Evolutionary conservation across 2,888 invertebrate genomes (phyloP).

Genomic region (Trichopria drosophilae): DNA sequence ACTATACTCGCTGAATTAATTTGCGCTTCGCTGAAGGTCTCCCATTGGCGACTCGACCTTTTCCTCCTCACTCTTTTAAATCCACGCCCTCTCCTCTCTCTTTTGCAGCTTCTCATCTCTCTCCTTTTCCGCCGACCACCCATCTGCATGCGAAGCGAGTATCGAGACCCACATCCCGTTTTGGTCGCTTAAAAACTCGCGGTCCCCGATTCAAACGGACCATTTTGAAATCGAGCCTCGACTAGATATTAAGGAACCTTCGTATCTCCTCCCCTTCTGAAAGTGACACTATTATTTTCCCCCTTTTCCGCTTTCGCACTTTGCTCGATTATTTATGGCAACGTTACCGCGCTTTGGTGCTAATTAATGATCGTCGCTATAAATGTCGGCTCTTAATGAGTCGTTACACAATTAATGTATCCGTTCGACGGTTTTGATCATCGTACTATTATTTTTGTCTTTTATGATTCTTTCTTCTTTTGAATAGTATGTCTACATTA

Average conservation of each 20-base stretch:
- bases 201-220: conserved; percentile 46
- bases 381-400: too few species aligned
- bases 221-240: conserved; percentile 37
- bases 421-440: too few species aligned
- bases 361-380: too few species aligned
- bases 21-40: conserved; percentile 53
- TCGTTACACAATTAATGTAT: too few species aligned
- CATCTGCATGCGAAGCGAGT: conserved; percentile 35
- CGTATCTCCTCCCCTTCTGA: conserved; percentile 5
- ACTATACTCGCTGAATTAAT: conserved; percentile 54
- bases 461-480: too few species aligned
- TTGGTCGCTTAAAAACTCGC: conserved; percentile 41
- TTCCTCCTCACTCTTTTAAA: conserved; percentile 32
- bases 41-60: conserved; percentile 43
- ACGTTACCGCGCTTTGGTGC: too few species aligned
- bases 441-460: too few species aligned
- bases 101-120: conserved; percentile 15
- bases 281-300: too few species aligned
- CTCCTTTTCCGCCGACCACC: conserved; percentile 29
- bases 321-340: too few species aligned
- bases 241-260: conserved; percentile 32
- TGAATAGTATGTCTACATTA: too few species aligned
- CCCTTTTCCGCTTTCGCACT: too few species aligned
- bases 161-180: conserved; percentile 41
- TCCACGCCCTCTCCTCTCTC: conserved; percentile 32